A percentile compares a stretch with the other conserved stretches of the same genome.
These are phyloP conservation scores for Drosophila falleni DNA, from an alignment of 2,888 invertebrate genomes.

Conservation along the genomic window DNA sequence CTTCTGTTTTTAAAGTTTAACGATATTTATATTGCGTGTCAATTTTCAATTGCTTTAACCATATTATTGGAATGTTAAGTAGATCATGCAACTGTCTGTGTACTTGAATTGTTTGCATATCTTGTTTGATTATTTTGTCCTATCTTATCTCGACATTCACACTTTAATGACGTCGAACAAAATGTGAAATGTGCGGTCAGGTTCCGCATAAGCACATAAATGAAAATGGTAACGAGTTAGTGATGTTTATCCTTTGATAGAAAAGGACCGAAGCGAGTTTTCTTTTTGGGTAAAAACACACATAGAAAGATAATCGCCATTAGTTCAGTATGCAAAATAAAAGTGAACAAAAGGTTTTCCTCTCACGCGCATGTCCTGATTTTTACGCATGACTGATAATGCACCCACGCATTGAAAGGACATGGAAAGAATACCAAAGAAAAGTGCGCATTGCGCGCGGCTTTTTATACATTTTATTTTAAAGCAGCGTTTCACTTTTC, in stretches of 20 bases:
- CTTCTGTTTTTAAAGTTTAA: neutral
- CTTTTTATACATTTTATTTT: conserved; percentile 54
- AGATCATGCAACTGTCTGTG: neutral
- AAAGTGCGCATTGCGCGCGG: conserved; percentile 66
- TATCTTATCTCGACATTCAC: conserved; percentile 63
- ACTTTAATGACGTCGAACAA: conserved; percentile 59
- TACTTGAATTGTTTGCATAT: neutral
- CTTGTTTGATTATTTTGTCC: neutral
- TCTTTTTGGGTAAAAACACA: conserved; percentile 19
- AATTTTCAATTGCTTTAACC: neutral
- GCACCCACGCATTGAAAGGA: conserved; percentile 47
- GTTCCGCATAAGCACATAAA: conserved; percentile 1
- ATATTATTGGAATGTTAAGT: neutral
- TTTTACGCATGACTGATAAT: conserved; percentile 76
- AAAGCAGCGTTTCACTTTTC: conserved; percentile 59
- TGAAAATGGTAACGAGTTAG: conserved; percentile 4
- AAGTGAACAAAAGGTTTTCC: conserved; percentile 61
- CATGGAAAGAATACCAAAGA: conserved; percentile 46
- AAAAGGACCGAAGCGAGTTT: conserved; percentile 19
- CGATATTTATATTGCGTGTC: neutral
- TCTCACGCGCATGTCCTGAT: conserved; percentile 73
- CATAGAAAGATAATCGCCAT: conserved; percentile 56
- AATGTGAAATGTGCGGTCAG: conserved; percentile 11
- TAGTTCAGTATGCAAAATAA: conserved; percentile 52
- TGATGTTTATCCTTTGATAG: conserved; percentile 50